These are phyloP conservation scores for Nomada fabriciana DNA, from an alignment of 2,888 invertebrate genomes.

Conservation along the genomic window DNA sequence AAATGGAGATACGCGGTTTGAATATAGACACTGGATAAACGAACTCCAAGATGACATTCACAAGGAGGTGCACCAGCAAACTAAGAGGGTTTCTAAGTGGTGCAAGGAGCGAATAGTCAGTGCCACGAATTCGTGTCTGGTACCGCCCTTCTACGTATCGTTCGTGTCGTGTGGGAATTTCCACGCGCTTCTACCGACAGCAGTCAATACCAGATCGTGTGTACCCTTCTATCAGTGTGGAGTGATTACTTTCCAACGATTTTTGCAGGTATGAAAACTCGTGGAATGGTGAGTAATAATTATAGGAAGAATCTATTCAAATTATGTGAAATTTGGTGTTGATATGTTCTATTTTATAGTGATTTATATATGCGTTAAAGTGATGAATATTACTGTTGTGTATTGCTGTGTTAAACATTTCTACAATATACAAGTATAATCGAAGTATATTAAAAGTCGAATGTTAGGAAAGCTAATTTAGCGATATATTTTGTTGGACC, in stretches of 20 bases:
- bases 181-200: constrained; percentile 51
- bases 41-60: constrained; percentile 18
- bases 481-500: too few species aligned
- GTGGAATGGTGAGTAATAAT: not conserved
- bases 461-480: too few species aligned
- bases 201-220: constrained; percentile 58
- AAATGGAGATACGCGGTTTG: not conserved
- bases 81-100: constrained; percentile 41
- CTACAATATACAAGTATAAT: too few species aligned
- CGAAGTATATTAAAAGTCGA: too few species aligned
- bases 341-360: not conserved
- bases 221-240: constrained; percentile 15
- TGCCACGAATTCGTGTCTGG: constrained; percentile 78
- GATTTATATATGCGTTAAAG: not conserved
- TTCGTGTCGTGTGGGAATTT: constrained; percentile 72
- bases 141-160: constrained; percentile 73
- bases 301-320: too few species aligned
- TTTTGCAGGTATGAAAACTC: too few species aligned
- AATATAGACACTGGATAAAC: constrained; percentile 12
- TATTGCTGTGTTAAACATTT: too few species aligned
- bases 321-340: not conserved
- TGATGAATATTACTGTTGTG: not conserved
- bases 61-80: constrained; percentile 27
- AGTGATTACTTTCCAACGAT: not conserved
- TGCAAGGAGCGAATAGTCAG: constrained; percentile 50